Conservation (phyloP, 35 echinoderm and acorn worm species). For the Stichopus chloronotus region DNA sequence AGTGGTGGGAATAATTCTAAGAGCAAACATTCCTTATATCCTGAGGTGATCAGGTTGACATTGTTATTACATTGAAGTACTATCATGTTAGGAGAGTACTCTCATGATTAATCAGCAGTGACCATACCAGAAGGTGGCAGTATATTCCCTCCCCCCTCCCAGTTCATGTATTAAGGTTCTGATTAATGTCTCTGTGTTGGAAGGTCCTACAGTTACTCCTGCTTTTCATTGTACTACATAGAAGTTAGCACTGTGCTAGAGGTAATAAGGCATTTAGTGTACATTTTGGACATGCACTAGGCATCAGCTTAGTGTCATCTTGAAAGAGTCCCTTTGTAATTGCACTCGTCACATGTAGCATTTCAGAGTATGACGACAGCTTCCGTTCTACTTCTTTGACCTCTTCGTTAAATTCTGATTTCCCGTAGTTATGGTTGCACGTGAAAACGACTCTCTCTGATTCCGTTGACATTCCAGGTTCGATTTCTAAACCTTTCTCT, state of each 20-base stretch:
- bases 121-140: too few species aligned
- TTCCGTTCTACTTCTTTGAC: conserved; percentile 50
- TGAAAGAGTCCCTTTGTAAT: conserved; percentile 65
- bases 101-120: too few species aligned
- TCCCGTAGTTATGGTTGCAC: conserved; percentile 76
- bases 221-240: neutral
- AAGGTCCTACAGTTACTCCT: neutral
- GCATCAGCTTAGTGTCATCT: conserved; percentile 57
- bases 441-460: conserved; percentile 73
- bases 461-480: neutral
- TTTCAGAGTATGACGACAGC: conserved; percentile 62
- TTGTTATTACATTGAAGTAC: too few species aligned
- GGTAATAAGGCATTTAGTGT: conserved; percentile 69
- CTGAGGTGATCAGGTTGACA: too few species aligned
- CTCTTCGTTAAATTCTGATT: conserved; percentile 47
- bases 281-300: conserved; percentile 80
- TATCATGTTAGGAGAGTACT: too few species aligned
- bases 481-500: conserved; percentile 31
- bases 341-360: conserved; percentile 62
- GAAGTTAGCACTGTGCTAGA: neutral
- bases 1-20: neutral
- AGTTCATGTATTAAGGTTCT: too few species aligned
- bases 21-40: neutral
- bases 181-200: neutral
- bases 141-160: too few species aligned